Conservation (phyloP, 2,797 vertebrate species). For the Hozukius guyotensis region DNA sequence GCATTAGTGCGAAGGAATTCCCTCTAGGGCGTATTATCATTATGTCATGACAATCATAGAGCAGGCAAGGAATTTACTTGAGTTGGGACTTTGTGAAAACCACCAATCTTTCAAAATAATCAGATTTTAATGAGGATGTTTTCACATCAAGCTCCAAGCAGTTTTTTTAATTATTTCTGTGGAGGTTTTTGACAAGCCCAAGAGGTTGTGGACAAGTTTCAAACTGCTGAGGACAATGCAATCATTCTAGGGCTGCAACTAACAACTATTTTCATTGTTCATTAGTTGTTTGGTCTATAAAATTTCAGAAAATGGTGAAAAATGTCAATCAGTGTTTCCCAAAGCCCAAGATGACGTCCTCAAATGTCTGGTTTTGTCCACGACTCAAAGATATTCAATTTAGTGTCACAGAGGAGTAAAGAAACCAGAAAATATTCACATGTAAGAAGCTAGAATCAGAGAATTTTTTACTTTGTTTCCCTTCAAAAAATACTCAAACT, state of each 20-base stretch:
- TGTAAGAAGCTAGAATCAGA: accelerated
- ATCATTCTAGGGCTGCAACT: background rate
- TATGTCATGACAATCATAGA: background rate
- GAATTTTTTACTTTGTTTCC: background rate
- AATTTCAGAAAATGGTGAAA: too few relatives aligned
- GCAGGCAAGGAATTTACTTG: background rate
- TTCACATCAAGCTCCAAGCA: background rate
- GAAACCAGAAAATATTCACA: too few relatives aligned
- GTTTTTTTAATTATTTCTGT: background rate
- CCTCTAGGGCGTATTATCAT: constrained; percentile 13
- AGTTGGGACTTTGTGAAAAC: background rate
- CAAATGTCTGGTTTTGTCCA: too few relatives aligned
- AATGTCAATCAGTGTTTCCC: too few relatives aligned
- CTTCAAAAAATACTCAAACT: too few relatives aligned
- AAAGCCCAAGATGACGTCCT: too few relatives aligned
- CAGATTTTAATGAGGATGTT: background rate
- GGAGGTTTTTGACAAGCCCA: background rate
- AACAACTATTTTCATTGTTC: too few relatives aligned
- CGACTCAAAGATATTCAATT: too few relatives aligned
- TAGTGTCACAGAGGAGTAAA: too few relatives aligned
- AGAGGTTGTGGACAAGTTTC: background rate
- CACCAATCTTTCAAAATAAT: background rate
- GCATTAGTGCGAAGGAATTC: constrained; percentile 20
- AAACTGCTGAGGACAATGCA: background rate
- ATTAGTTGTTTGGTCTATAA: too few relatives aligned